Base-by-base conservation (phyloP, 2,888 invertebrate genomes). In the Hirtodrosophila trivittata region DNA sequence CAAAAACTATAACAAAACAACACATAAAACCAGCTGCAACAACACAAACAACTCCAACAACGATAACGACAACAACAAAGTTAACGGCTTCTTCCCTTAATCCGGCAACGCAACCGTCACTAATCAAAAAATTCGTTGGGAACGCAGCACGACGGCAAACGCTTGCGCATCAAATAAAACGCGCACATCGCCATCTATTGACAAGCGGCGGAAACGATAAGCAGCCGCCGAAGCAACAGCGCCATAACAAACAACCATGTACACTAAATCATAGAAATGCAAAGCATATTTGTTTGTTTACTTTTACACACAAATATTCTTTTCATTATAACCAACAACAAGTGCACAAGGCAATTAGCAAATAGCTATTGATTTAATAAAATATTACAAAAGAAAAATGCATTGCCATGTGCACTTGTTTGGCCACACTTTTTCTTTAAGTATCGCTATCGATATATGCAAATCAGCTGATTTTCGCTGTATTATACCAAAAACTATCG, bases 111-210 rank as follows among this genome's bases (percentile, higher is more conserved):
- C 70, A 77, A 64, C 42, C 63, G 47, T 51, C 62, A 21, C 57
- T 67, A 39, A 49, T 69, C 9, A 82, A 75, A 59, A 82, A 84
- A 43, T 64, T 50, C 35, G 75, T 80, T 80, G 83, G 82, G 73
- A 80, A 58, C 75, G 75, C 82, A 56, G 49, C 72, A 33, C 87
- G 89, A 32, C 83, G 84, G 10, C 89, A 89, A 46, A 69, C 80
- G 28, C 71, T 89, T 69, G 87, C 86, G 45, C 87, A 89, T 52
- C 87, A 88, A 80, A 81, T 90, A 49, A 89, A 89, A 67, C 89
- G 90, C n/a, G 90, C 90, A 1, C 87, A 90, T 65, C 90, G 90
- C 74, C 90, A 90, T 84, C 86, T 90, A 56, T 73, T 90, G 65
- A 90, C 89, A 4, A 89, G 89, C 73, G 87, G 87, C 38, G 90